Percentiles rank a stretch among this genome's conserved stretches.
Conservation (phyloP, 2,797 vertebrate species). For the Anomalospiza imberbis region DNA sequence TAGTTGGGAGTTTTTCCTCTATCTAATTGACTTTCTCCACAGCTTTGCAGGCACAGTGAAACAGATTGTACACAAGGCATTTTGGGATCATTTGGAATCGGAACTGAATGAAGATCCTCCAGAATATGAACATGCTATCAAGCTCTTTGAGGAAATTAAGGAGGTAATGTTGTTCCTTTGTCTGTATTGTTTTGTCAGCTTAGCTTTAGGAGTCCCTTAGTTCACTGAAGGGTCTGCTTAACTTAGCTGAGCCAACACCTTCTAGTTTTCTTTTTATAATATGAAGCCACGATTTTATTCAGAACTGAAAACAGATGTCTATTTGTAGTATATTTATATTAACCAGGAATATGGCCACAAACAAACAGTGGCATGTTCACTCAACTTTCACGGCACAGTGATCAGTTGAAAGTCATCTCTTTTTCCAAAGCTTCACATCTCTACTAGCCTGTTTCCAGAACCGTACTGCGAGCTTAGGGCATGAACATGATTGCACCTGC, state of each 20-base stretch:
- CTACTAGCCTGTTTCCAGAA: not conserved
- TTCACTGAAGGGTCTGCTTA: not conserved
- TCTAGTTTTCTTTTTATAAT: not conserved
- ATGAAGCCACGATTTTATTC: not conserved
- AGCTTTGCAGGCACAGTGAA: constrained; percentile 85
- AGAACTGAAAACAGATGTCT: not conserved
- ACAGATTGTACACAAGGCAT: constrained; percentile 88
- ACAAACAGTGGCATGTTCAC: not conserved
- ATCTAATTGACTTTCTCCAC: not conserved
- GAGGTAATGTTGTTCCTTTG: constrained; percentile 74
- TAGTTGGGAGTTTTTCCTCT: not conserved
- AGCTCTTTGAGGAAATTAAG: constrained; percentile 89
- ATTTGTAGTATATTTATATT: not conserved
- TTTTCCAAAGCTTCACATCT: not conserved
- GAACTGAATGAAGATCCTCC: constrained; percentile 89
- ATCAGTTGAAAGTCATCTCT: not conserved
- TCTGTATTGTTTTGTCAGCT: not conserved
- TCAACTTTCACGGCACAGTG: not conserved
- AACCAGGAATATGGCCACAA: not conserved
- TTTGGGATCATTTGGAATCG: constrained; percentile 88
- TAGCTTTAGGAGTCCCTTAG: not conserved
- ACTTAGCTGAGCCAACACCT: not conserved
- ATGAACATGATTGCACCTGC: not conserved
- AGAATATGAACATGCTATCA: constrained; percentile 88
- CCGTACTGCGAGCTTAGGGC: not conserved